Evolutionary conservation across 2,797 vertebrate species (phyloP), one percentile per base, ranked within the genome.

Genomic region (Mus minutoides): DNA sequence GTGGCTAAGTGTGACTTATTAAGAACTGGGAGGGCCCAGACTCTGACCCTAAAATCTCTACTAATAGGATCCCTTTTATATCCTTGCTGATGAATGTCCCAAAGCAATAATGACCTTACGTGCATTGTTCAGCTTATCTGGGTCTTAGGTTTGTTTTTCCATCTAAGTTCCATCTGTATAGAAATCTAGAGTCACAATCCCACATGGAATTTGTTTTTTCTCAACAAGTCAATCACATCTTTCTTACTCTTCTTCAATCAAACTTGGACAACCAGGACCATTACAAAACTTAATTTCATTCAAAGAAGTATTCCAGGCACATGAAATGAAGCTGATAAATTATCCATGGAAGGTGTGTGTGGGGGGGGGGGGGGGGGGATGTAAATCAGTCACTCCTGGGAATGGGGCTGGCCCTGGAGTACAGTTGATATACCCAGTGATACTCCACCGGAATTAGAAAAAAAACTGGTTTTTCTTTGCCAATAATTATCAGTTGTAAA

Each of bases 301-400:
- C 49, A 73, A 88, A 88, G 11, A 40, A 88, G 73, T 87, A 80
- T 85, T 85, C 13, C 49, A 94, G 29, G 7, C 26, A 14, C 21
- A 46, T 80, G 31, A 60, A 29, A 92, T 43, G 16, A 96, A 93
- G 46, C 29, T 24, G 46, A 91, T 82, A 71, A 96, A 46, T 79
- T 37, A 92, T 37, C 76, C 37, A 60, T 60, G 56, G 56, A 40
- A 37, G 17, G 64, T 69, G 31, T 17, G 31, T 67, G 64, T 34
- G 14, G n/a, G n/a, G n/a, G n/a, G n/a, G n/a, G n/a, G n/a, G n/a
- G n/a, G n/a, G n/a, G n/a, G n/a, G n/a, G n/a, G n/a, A n/a, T 17
- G 16, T 71, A 5, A 2, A 29, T 54, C 80, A 83, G 19, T 2
- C 40, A 26, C 12, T 82, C 54, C 52, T 40, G 54, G n/a, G 10